Base-by-base conservation (phyloP, 1,140 invertebrate species). In the Uloborus diversus region DNA sequence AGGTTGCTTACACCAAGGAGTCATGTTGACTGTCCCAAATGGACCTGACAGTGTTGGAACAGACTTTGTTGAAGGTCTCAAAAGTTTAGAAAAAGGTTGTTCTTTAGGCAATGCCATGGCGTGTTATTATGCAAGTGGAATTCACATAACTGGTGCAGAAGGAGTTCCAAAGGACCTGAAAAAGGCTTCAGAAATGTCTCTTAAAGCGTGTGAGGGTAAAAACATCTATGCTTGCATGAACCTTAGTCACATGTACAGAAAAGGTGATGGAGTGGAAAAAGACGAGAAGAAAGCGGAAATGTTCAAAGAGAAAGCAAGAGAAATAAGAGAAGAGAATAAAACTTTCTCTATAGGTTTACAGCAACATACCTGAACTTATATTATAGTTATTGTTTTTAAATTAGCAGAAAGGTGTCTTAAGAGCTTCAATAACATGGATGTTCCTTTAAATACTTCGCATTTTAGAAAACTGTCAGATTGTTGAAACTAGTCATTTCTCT, bases 171-270 rank as follows among this genome's bases (percentile, higher is more conserved):
- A 91, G 83, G 90, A 96, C 84, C 90, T 91, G 86, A 88, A 88
- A 42, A 91, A 93, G 86, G 94, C 94, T 0, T 95, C 94, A 85
- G 87, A 91, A 68, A 92, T 90, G 82, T 91, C 93, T 0, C 84
- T 90, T 47, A 92, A 91, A 85, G 92, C 91, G 0, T 97, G 96
- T 86, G 91, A 95, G 81, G 85, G 92, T 11, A 92, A 92, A 3
- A 92, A 96, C 85, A 90, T 94, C 70, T 93, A 92, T 84, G 93
- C 93, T 1, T 97, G 96, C 88, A 91, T 91, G 0, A 97, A 97
- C 88, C 84, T 96, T 1, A 93, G 93, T 81, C 90, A 93, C 82
- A 94, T 95, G 93, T 94, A 95, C 65, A 83, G 81, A 51, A 86
- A 85, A 81, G 89, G 89, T 17, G 87, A 89, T 56, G 89, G 94